Evolutionary conservation across 1,140 invertebrate genomes (phyloP).

Genomic region (Trinorchestia longiramus): DNA sequence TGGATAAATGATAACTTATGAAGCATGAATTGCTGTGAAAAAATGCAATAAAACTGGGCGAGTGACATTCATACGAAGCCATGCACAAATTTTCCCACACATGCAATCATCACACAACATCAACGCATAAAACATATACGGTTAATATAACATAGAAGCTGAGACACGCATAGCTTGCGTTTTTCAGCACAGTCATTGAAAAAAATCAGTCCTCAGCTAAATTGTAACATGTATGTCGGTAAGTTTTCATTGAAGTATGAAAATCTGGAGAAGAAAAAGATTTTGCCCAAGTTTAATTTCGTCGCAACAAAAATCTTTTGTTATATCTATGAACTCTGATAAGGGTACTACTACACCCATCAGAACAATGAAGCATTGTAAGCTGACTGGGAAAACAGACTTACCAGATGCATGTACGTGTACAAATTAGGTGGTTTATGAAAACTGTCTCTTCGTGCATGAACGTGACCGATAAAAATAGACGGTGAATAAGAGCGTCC

Average conservation of each 20-base stretch:
- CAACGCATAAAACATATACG: too few relatives aligned
- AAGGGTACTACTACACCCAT: too few relatives aligned
- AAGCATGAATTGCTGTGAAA: too few relatives aligned
- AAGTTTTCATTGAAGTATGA: too few relatives aligned
- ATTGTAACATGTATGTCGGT: too few relatives aligned
- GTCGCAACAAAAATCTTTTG: not conserved
- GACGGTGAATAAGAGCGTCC: not conserved
- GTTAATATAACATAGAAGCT: too few relatives aligned
- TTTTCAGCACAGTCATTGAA: not conserved
- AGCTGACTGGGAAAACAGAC: not conserved
- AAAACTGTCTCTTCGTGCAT: conserved; percentile 26
- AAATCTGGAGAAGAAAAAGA: not conserved
- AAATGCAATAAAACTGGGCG: not conserved
- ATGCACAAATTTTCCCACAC: too few relatives aligned
- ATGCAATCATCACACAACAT: too few relatives aligned
- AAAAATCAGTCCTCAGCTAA: too few relatives aligned
- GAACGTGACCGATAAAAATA: conserved; percentile 4
- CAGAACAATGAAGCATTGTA: not conserved
- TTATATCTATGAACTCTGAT: too few relatives aligned
- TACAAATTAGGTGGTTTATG: conserved; percentile 11
- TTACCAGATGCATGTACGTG: not conserved
- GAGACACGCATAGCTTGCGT: too few relatives aligned
- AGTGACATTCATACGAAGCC: too few relatives aligned
- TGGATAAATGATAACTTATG: not conserved
- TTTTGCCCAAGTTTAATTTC: not conserved